Conservation (phyloP, 2,113 vertebrate genomes). For the Sapayoa aenigma region DNA sequence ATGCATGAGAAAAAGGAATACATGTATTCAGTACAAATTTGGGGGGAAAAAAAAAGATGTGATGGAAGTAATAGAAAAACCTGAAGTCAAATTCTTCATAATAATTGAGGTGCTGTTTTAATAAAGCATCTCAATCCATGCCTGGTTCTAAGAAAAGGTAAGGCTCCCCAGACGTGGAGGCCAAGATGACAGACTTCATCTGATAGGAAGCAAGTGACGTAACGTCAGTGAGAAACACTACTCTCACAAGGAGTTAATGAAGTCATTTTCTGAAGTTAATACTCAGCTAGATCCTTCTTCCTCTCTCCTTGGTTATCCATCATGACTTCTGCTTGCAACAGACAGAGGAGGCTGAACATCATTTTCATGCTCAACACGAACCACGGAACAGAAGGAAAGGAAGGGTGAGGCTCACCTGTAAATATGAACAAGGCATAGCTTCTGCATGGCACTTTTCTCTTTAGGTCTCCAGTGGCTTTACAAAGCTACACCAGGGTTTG, state of each 20-base stretch:
- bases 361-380: neutral
- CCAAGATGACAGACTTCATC: neutral
- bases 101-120: neutral
- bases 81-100: neutral
- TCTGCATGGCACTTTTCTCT: neutral
- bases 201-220: neutral
- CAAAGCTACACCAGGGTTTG: neutral
- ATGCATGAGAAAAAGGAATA: neutral
- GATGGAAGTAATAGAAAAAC: neutral
- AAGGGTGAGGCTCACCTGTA: neutral
- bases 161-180: neutral
- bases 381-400: neutral
- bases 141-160: neutral
- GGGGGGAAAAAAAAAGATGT: neutral
- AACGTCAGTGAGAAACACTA: neutral
- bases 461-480: neutral
- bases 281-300: neutral
- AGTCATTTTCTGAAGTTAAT: neutral
- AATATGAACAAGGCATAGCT: fast-evolving
- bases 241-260: neutral
- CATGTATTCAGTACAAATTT: neutral
- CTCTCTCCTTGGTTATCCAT: neutral
- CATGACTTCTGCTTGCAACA: neutral
- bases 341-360: neutral
- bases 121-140: neutral